Evolutionary conservation across 2,888 invertebrate genomes (phyloP).

Genomic region (Melanophora roralis): DNA sequence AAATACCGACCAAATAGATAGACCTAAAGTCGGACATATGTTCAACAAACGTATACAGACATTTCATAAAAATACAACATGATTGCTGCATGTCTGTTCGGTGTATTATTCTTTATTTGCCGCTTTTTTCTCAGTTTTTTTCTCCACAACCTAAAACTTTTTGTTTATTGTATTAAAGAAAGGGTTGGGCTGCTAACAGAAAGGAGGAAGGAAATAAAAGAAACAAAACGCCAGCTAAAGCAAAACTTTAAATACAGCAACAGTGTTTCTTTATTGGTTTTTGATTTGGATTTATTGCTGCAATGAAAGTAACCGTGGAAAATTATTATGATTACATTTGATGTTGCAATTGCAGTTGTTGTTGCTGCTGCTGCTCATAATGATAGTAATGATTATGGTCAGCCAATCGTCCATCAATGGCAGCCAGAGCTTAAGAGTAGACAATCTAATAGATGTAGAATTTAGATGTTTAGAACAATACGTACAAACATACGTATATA

Average conservation of each 20-base stretch:
- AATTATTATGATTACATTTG: conserved; percentile 65
- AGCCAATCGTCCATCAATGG: conserved; percentile 14
- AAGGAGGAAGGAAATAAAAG: background rate
- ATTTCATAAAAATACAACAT: conserved; percentile 44
- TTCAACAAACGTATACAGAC: conserved; percentile 11
- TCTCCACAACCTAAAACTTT: conserved; percentile 27
- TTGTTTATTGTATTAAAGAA: conserved; percentile 28
- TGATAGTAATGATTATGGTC: conserved; percentile 23
- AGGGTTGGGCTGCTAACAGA: background rate
- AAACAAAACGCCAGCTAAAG: conserved; percentile 11
- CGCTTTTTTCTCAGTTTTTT: background rate
- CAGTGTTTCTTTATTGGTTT: conserved; percentile 65
- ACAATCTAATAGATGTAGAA: conserved; percentile 10
- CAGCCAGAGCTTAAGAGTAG: conserved; percentile 11
- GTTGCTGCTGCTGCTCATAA: conserved; percentile 24
- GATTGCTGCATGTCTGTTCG: conserved; percentile 35
- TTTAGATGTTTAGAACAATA: conserved; percentile 16
- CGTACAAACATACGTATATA: too few relatives aligned
- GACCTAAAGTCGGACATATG: conserved; percentile 19
- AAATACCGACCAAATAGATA: background rate
- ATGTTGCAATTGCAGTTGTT: conserved; percentile 30
- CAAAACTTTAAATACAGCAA: conserved; percentile 44
- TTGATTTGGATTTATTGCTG: conserved; percentile 66
- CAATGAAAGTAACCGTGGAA: conserved; percentile 66
- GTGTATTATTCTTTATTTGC: conserved; percentile 27